phyloP scores from a whole-genome alignment of 2,797 vertebrate genomes.

The Pangasius mekongensis region DNA sequence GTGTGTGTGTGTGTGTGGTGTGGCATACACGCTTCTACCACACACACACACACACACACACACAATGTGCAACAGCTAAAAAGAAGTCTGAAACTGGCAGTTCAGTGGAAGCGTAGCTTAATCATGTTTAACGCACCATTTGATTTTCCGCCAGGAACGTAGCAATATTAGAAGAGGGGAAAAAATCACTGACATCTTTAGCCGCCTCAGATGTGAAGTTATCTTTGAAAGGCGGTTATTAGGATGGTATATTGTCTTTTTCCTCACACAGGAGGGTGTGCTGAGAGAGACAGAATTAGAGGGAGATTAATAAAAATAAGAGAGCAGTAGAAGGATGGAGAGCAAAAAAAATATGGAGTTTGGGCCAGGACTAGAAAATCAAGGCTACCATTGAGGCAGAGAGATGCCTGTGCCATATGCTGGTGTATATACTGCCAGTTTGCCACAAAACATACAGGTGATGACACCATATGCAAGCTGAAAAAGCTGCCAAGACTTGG shows the following conservation, averaged over 20 bases:
- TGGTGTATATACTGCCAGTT: conserved; percentile 68
- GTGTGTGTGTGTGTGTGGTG: conserved; percentile 47
- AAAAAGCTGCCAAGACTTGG: conserved; percentile 66
- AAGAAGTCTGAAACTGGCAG: conserved; percentile 45
- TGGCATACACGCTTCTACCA: conserved; percentile 54
- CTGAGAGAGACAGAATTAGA: conserved; percentile 27
- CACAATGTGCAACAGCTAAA: conserved; percentile 23
- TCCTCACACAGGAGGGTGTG: conserved; percentile 36
- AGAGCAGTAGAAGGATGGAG: conserved; percentile 5
- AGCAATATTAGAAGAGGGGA: conserved; percentile 48
- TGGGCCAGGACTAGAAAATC: conserved; percentile 52
- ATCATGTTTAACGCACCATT: conserved; percentile 76
- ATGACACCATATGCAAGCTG: conserved; percentile 74
- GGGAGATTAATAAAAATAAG: background rate
- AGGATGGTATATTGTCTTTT: conserved; percentile 66
- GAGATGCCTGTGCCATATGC: conserved; percentile 72
- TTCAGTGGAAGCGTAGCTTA: conserved; percentile 64
- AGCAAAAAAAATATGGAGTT: conserved; percentile 9
- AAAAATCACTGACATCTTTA: conserved; percentile 66
- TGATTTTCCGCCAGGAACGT: conserved; percentile 56
- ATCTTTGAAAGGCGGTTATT: conserved; percentile 74
- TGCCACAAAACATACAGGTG: conserved; percentile 75
- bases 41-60: conserved; percentile 17
- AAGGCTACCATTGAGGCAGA: conserved; percentile 56
- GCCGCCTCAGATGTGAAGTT: conserved; percentile 62